Percentiles rank a stretch among this genome's conserved stretches.
Conservation (phyloP, 1,140 invertebrate species). For the Ceratina calcarata region DNA sequence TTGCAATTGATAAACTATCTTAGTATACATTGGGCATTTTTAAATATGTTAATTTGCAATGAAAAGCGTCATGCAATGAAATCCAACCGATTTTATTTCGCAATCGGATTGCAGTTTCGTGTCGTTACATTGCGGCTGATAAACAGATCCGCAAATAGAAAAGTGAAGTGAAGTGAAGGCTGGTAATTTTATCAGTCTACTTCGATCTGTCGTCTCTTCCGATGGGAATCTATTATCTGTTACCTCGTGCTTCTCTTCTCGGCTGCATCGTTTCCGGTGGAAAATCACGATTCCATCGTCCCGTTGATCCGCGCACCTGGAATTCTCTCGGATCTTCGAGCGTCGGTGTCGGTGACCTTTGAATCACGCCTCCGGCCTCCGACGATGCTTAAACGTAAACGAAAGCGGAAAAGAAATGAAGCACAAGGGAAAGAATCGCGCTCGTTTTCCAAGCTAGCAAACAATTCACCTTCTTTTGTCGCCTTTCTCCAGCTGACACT, state of each 20-base stretch:
- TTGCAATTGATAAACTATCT: no score
- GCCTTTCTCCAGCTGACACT: background rate
- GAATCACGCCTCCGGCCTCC: slow-evolving; percentile 12
- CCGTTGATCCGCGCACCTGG: slow-evolving; percentile 18
- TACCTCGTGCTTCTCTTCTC: background rate
- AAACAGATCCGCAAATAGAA: no score
- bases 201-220: slow-evolving; percentile 5
- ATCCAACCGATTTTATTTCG: no score
- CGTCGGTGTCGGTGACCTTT: slow-evolving; percentile 39
- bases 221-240: slow-evolving; percentile 12
- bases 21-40: no score
- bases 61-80: no score
- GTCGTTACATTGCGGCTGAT: no score
- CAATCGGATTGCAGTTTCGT: no score
- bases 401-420: slow-evolving; percentile 27
- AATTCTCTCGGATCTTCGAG: slow-evolving; percentile 35
- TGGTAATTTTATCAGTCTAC: background rate
- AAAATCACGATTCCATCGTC: slow-evolving; percentile 1
- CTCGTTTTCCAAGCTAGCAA: background rate
- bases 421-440: background rate
- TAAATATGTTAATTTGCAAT: no score
- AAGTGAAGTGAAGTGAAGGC: no score
- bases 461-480: background rate
- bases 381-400: slow-evolving; percentile 13
- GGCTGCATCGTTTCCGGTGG: slow-evolving; percentile 12